A percentile compares a stretch with the other conserved stretches of the same genome.
These are phyloP conservation scores for Slavum lentiscoides DNA, from an alignment of 2,888 invertebrate genomes.

Conservation along the genomic window DNA sequence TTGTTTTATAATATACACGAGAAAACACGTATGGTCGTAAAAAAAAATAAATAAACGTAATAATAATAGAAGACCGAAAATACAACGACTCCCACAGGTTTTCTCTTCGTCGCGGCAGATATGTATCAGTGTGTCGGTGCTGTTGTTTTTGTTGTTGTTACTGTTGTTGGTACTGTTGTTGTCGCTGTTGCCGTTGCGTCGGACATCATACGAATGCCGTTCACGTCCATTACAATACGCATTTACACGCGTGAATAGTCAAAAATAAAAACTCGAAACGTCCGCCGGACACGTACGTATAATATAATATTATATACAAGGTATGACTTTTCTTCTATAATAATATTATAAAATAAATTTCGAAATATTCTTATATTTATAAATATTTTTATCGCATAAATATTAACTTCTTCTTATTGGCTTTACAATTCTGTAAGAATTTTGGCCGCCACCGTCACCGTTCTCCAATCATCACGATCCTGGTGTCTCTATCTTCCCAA, in stretches of 20 bases:
- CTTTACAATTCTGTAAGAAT: no score
- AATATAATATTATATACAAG: no score
- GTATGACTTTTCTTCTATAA: no score
- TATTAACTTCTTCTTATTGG: no score
- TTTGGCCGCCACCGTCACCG: no score
- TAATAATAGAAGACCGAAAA: background rate
- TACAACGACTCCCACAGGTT: slow-evolving; percentile 37
- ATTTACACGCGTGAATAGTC: slow-evolving; percentile 48
- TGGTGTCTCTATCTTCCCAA: no score
- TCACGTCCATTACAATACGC: slow-evolving; percentile 35
- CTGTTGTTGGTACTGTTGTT: background rate
- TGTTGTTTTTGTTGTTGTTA: background rate
- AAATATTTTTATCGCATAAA: no score
- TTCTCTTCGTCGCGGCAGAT: slow-evolving; percentile 10
- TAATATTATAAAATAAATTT: no score
- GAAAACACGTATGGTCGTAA: slow-evolving; percentile 5
- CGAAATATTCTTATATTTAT: no score
- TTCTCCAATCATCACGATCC: no score
- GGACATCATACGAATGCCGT: slow-evolving; percentile 37
- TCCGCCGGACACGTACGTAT: slow-evolving; percentile 43
- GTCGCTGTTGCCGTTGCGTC: no score
- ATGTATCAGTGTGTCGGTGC: slow-evolving; percentile 4
- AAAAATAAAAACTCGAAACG: slow-evolving; percentile 33
- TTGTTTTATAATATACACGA: no score
- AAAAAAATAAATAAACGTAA: background rate